These are phyloP conservation scores for Streptopelia turtur DNA, from an alignment of 2,797 vertebrate species.

Conservation along the genomic window DNA sequence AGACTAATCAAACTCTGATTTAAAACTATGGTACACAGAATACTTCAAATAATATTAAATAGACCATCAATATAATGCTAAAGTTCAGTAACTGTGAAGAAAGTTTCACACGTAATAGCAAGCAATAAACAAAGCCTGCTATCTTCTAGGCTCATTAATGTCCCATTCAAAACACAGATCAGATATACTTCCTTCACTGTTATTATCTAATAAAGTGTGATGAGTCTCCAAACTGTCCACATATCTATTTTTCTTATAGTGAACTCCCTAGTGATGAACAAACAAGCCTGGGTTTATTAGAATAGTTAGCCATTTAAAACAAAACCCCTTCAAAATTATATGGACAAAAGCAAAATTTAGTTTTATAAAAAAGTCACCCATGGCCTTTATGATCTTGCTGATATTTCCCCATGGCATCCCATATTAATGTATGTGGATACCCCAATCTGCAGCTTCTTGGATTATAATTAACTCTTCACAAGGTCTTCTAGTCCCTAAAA, in stretches of 20 bases:
- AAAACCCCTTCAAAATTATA: rapidly evolving
- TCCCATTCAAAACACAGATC: neutral
- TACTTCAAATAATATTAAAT: neutral
- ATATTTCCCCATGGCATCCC: neutral
- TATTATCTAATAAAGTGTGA: neutral
- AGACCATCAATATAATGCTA: neutral
- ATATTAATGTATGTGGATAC: neutral
- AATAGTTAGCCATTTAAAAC: neutral
- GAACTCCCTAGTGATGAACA: neutral
- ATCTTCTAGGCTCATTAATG: neutral
- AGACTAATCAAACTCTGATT: neutral
- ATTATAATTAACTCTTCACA: neutral
- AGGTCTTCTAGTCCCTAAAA: neutral
- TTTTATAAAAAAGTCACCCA: neutral
- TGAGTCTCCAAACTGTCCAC: neutral
- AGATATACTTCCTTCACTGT: neutral
- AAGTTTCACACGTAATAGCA: neutral
- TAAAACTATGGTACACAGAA: neutral
- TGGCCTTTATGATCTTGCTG: neutral
- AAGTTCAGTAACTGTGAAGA: neutral
- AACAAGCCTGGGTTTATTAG: neutral
- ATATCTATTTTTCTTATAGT: neutral
- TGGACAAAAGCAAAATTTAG: neutral
- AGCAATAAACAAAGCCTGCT: neutral
- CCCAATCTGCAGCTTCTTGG: neutral